phyloP scores from a whole-genome alignment of 1,140 invertebrate genomes.

The Platorchestia sp. region DNA sequence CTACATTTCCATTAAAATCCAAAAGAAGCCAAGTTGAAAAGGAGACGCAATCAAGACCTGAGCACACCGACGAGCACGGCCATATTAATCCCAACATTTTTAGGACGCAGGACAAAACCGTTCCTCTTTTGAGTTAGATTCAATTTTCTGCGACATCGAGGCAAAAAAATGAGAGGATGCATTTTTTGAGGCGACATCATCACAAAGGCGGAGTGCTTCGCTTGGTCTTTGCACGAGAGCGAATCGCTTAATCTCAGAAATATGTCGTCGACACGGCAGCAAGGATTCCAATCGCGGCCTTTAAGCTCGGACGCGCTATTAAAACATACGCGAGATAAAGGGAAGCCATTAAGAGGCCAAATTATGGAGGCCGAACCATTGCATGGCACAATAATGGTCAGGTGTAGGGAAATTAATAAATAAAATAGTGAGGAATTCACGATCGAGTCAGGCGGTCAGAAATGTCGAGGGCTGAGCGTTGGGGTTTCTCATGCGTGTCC shows the following conservation, averaged over 20 bases:
- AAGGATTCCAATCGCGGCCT: conserved; percentile 18
- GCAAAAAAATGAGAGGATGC: not conserved
- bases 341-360: conserved; percentile 6
- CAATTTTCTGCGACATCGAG: not conserved
- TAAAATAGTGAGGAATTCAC: not conserved
- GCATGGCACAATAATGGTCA: conserved; percentile 4
- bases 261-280: conserved; percentile 4
- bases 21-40: not conserved
- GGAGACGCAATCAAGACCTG: not conserved
- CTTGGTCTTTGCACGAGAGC: not conserved
- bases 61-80: not conserved
- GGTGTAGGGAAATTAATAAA: conserved; percentile 17
- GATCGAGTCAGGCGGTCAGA: not conserved
- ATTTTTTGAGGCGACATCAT: conserved; percentile 12
- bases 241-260: conserved; percentile 16
- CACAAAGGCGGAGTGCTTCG: not conserved
- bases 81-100: conserved; percentile 10
- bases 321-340: conserved; percentile 15
- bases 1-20: not conserved
- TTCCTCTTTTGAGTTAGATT: not conserved
- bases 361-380: not conserved
- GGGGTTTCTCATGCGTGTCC: not conserved
- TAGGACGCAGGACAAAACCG: not conserved
- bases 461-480: not conserved
- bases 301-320: not conserved